Percentiles rank a stretch among this genome's conserved stretches.
Evolutionary conservation across 2,888 invertebrate genomes (phyloP).

Genomic region (Drosophila parthenogenetica): DNA sequence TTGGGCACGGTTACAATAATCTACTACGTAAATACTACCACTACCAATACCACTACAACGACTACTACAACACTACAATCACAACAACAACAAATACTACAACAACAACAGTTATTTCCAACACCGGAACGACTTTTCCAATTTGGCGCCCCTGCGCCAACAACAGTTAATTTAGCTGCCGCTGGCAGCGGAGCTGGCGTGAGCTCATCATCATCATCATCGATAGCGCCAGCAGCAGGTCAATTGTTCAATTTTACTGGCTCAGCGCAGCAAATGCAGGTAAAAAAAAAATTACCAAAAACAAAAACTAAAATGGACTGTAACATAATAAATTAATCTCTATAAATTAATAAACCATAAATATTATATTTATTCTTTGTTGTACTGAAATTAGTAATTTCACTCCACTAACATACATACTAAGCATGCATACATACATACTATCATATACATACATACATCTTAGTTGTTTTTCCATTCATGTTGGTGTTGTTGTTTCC

Average conservation of each 20-base stretch:
- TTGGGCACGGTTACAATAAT: conserved; percentile 43
- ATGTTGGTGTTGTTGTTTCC: conserved; percentile 9
- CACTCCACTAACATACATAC: background rate
- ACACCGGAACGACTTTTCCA: conserved; percentile 55
- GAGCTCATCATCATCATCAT: conserved; percentile 8
- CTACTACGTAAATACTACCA: conserved; percentile 11
- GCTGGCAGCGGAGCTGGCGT: conserved; percentile 10
- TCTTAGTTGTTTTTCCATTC: background rate
- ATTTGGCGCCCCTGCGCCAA: conserved; percentile 45
- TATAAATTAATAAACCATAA: background rate
- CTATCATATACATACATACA: background rate
- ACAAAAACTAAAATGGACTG: conserved; percentile 2
- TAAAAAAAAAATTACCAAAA: conserved; percentile 36
- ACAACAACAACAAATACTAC: conserved; percentile 4
- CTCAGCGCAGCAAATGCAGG: conserved; percentile 58
- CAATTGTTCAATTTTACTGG: conserved; percentile 58
- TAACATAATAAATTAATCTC: background rate
- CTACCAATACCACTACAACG: background rate
- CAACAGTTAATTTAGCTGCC: conserved; percentile 22
- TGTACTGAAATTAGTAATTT: background rate
- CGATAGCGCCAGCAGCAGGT: conserved; percentile 25
- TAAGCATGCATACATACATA: background rate
- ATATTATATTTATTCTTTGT: background rate
- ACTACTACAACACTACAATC: conserved; percentile 2
- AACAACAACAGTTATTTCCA: conserved; percentile 25